Evolutionary conservation across 2,888 invertebrate species (phyloP).

Genomic region (Axea sp.): DNA sequence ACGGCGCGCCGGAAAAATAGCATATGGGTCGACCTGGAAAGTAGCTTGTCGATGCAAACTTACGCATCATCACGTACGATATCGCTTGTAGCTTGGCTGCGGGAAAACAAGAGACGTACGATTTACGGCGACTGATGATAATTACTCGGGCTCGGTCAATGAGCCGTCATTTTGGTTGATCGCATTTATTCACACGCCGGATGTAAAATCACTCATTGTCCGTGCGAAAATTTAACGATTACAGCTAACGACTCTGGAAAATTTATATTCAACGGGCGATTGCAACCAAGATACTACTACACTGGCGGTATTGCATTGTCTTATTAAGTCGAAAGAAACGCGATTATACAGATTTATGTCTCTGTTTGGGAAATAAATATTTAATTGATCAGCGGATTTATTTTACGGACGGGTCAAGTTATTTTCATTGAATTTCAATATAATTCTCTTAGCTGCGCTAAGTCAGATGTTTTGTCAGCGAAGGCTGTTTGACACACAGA

Average conservation of each 20-base stretch:
- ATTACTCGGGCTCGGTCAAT: slow-evolving; percentile 12
- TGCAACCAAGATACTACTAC: not conserved
- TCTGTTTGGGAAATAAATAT: not conserved
- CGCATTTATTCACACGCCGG: slow-evolving; percentile 1
- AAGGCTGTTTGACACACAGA: too few relatives aligned
- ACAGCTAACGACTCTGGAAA: slow-evolving; percentile 15
- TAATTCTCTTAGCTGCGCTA: slow-evolving; percentile 25
- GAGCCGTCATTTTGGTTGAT: not conserved
- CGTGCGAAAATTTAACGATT: slow-evolving; percentile 17
- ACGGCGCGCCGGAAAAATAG: slow-evolving; percentile 45
- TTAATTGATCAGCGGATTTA: slow-evolving; percentile 27
- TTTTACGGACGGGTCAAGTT: slow-evolving; percentile 9
- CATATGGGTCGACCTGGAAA: slow-evolving; percentile 60
- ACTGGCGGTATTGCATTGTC: slow-evolving; percentile 17
- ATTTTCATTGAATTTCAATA: slow-evolving; percentile 12
- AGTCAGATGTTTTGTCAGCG: slow-evolving; percentile 14
- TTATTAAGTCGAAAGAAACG: not conserved
- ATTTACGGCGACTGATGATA: slow-evolving; percentile 2
- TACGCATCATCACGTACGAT: slow-evolving; percentile 49
- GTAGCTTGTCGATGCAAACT: slow-evolving; percentile 50
- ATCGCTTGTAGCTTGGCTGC: slow-evolving; percentile 8
- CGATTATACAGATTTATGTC: slow-evolving; percentile 28
- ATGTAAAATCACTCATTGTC: slow-evolving; percentile 12
- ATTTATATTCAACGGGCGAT: slow-evolving; percentile 22
- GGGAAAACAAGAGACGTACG: slow-evolving; percentile 7